Evolutionary conservation across 2,113 vertebrate species (phyloP), one percentile per base, ranked within the genome.

Genomic region (Himantopus leucocephalus): DNA sequence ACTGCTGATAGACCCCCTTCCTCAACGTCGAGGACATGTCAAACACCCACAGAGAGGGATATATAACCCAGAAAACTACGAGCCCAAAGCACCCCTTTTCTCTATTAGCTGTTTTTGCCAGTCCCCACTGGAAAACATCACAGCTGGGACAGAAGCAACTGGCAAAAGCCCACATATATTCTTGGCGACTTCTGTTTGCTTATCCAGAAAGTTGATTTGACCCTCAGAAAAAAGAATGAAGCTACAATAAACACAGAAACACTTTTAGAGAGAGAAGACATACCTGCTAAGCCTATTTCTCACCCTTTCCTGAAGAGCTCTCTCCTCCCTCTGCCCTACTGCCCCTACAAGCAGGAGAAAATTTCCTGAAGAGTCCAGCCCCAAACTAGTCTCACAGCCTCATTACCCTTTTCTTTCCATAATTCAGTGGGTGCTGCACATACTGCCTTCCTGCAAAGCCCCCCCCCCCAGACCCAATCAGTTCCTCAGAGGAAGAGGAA

Each of bases 341-440:
- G n/a, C 8, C 14, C 34, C 15, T 14, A 23, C 14, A 75, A 47
- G 19, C 12, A 82, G 35, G 34, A 87, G 34, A 39, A 85, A 43
- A 6, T 67, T 90, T 63, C 66, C 64, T 45, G 23, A 34, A 91
- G 14, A 77, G 12, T 12, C n/a, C 22, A 74, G 19, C 26, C 26
- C n/a, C 14, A 72, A 50, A 20, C 27, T 52, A 62, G 37, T 45
- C 27, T 80, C 59, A 70, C 12, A 74, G 30, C 45, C 14, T 77
- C 41, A 34, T 67, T 62, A 27, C 16, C n/a, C 23, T 71, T 60
- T 68, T 70, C 23, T 30, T 62, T 63, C 15, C 5, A 24, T 43
- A 82, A 35, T 66, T 70, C 74, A 53, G 45, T 0, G 0, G 45
- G 5, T 3, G 70, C 27, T 88, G 22, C 8, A 62, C 59, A 70